Conservation (phyloP, 2,888 invertebrate genomes). For the Lomographa bimaculata region DNA sequence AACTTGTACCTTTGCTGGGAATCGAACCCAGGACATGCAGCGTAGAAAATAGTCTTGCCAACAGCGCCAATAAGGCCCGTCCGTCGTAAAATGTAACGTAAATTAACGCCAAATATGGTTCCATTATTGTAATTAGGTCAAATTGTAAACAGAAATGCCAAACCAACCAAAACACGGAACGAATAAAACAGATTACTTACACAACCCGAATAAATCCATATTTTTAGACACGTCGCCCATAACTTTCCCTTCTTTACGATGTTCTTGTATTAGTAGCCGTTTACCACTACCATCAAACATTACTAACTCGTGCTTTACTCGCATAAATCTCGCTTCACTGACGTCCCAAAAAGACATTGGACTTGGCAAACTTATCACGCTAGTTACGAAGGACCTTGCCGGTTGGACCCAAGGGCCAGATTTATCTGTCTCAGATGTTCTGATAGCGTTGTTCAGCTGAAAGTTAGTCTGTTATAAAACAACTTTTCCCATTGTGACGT, state of each 20-base stretch:
- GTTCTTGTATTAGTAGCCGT: conserved; percentile 38
- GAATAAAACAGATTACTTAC: conserved; percentile 12
- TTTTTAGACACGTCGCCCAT: conserved; percentile 27
- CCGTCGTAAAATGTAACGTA: too few relatives aligned
- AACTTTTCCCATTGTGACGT: conserved; percentile 70
- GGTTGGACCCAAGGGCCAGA: conserved; percentile 38
- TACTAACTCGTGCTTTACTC: conserved; percentile 43
- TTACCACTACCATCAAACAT: conserved; percentile 50
- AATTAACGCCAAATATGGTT: too few relatives aligned
- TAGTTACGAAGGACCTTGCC: conserved; percentile 34
- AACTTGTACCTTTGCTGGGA: too few relatives aligned
- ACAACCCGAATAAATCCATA: conserved; percentile 32
- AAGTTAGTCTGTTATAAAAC: conserved; percentile 63
- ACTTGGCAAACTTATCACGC: conserved; percentile 32
- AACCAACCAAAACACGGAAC: conserved; percentile 15
- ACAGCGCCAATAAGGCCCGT: too few relatives aligned
- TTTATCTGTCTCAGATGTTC: conserved; percentile 31
- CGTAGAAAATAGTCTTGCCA: too few relatives aligned
- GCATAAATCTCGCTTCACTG: conserved; percentile 56
- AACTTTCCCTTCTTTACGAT: conserved; percentile 35
- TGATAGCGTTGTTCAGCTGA: conserved; percentile 37
- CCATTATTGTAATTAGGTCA: conserved; percentile 5
- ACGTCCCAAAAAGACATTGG: conserved; percentile 50
- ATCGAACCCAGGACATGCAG: too few relatives aligned
- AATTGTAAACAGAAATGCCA: conserved; percentile 25